Evolutionary conservation across 1,140 invertebrate species (phyloP), one percentile per base, ranked within the genome.

Genomic region (Sesamia nonagrioides): DNA sequence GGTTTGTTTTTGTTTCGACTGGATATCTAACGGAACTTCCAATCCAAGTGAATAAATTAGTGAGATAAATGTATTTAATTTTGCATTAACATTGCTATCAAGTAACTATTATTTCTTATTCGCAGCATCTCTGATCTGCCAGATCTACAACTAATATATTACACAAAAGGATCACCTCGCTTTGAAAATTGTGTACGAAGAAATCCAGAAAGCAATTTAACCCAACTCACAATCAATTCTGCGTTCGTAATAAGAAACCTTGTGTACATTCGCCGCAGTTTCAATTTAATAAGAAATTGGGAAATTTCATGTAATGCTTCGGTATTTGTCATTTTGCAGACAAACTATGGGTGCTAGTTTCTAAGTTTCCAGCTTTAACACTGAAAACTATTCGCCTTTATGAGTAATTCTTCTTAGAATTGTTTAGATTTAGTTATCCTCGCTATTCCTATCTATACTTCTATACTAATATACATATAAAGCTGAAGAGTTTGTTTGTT

Each of bases 201-300:
- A 35, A 63, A n/a, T 48, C 15, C 21, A 69, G 21, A 69, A 69
- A 69, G 18, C 66, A 69, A 69, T 69, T 48, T 69, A 50, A 69
- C 42, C 42, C 42, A 50, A 50, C 66, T 69, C 66, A 66, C 61
- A 69, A 69, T 69, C 66, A 69, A 50, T 69, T 69, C 63, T 27
- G 1, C 42, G 42, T 33, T n/a, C 40, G 42, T 69, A 69, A 69
- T 69, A 42, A 48, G 66, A 69, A 48, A 69, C 63, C 17, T 48
- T 45, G 66, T 27, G 18, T 50, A 69, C 42, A 66, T 66, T 66
- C 37, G 18, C 63, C 9, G 48, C 42, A 33, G 42, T 48, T 69
- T 69, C 9, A 48, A 69, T 69, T 69, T 69, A 48, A 69, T 48
- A 48, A 50, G 66, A 21, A 68, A 68, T 68, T 68, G 37, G 15